phyloP scores from a whole-genome alignment of 2,113 vertebrate genomes.

The Pelobates fuscus region DNA sequence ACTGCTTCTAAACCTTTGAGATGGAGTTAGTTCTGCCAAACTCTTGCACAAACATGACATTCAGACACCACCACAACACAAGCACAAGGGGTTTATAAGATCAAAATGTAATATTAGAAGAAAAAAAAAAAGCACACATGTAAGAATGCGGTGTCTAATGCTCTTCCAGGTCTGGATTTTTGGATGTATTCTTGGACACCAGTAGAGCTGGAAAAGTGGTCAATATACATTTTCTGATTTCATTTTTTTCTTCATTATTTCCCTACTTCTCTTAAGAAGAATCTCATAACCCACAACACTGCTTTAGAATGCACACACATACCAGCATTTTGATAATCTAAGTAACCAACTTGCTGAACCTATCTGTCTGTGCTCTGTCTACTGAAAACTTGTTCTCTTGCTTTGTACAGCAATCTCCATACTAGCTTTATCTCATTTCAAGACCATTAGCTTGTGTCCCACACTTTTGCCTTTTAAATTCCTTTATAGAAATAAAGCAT shows the following conservation, averaged over 20 bases:
- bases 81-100: neutral
- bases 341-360: constrained; percentile 9
- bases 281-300: neutral
- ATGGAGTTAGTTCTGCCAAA: neutral
- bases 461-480: constrained; percentile 45
- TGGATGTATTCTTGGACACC: neutral
- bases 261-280: neutral
- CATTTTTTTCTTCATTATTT: neutral
- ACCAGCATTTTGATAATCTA: constrained; percentile 47
- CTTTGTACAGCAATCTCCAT: constrained; percentile 22
- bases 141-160: neutral
- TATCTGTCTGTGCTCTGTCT: constrained; percentile 37
- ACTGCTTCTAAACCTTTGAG: no score
- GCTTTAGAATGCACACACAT: constrained; percentile 38
- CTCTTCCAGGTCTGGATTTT: no score
- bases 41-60: neutral
- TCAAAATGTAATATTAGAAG: no score
- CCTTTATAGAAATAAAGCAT: constrained; percentile 45
- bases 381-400: constrained; percentile 7
- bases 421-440: constrained; percentile 34
- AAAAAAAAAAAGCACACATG: neutral
- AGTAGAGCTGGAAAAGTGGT: neutral
- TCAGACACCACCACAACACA: neutral
- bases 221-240: neutral
- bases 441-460: constrained; percentile 43